Evolutionary conservation across 2,888 invertebrate genomes (phyloP).

Genomic region (Anodontia alba): DNA sequence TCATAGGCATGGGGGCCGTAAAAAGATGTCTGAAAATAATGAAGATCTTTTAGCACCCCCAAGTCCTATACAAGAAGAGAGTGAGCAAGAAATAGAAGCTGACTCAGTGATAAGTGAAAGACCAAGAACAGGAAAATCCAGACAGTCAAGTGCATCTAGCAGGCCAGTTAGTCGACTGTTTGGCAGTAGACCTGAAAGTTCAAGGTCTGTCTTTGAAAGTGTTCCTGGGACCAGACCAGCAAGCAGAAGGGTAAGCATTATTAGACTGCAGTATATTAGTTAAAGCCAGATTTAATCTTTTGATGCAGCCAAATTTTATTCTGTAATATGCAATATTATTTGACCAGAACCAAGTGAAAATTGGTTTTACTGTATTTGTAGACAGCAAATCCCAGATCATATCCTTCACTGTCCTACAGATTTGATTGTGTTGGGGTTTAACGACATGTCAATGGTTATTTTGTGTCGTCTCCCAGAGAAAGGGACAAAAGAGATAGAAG

Average conservation of each 20-base stretch:
- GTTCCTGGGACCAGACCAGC: conserved; percentile 60
- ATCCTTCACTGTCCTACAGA: no score
- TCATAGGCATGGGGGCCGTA: conserved; percentile 29
- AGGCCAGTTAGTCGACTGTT: conserved; percentile 30
- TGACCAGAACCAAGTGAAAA: no score
- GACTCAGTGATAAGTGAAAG: conserved; percentile 32
- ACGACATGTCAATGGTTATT: no score
- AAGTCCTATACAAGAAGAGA: conserved; percentile 45
- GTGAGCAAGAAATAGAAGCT: conserved; percentile 20
- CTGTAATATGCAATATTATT: no score
- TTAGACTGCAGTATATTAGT: no score
- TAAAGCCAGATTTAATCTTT: background rate
- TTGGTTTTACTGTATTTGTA: no score
- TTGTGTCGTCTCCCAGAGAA: no score
- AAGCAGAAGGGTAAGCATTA: conserved; percentile 53
- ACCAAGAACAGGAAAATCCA: conserved; percentile 13
- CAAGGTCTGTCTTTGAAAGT: conserved; percentile 55
- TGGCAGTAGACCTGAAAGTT: conserved; percentile 48
- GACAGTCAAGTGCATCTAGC: conserved; percentile 17
- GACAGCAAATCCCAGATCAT: no score
- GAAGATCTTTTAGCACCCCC: conserved; percentile 31
- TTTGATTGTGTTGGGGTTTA: no score
- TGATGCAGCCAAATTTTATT: no score
- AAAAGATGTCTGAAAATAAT: conserved; percentile 13
- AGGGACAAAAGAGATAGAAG: no score